Conservation (phyloP, 1,140 invertebrate genomes). For the Bombus vancouverensis region DNA sequence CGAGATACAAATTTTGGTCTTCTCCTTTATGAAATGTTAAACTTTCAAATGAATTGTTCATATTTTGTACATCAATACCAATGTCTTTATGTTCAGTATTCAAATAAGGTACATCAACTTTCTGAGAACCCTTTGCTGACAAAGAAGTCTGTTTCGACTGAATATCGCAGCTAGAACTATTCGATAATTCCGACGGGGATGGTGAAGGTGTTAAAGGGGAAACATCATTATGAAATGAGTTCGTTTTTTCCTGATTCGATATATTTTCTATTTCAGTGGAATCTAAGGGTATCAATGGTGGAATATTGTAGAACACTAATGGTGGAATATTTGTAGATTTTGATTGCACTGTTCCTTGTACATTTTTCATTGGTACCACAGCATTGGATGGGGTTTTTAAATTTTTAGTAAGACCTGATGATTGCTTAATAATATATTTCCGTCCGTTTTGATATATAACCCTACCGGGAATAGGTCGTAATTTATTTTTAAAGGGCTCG, state of each 20-base stretch:
- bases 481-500: not conserved
- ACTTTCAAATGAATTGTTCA: slow-evolving; percentile 9
- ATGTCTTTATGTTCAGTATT: too few species aligned
- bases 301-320: slow-evolving; percentile 3
- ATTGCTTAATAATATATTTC: slow-evolving; percentile 62
- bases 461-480: slow-evolving; percentile 4
- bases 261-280: slow-evolving; percentile 15
- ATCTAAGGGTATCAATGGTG: slow-evolving; percentile 30
- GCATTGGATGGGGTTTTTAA: not conserved
- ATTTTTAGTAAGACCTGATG: not conserved
- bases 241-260: not conserved
- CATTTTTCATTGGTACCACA: not conserved
- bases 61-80: not conserved
- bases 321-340: not conserved
- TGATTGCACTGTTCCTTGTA: not conserved
- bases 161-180: slow-evolving; percentile 51
- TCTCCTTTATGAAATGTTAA: slow-evolving; percentile 43
- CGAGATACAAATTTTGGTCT: slow-evolving; percentile 48
- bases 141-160: slow-evolving; percentile 14
- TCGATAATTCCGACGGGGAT: slow-evolving; percentile 57
- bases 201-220: slow-evolving; percentile 49
- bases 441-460: slow-evolving; percentile 63
- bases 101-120: not conserved
- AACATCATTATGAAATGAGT: slow-evolving; percentile 17
- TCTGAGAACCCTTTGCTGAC: not conserved